Percentiles rank a stretch among this genome's conserved stretches.
Evolutionary conservation across 1,140 invertebrate genomes (phyloP).

Genomic region (Heterodera carotae): DNA sequence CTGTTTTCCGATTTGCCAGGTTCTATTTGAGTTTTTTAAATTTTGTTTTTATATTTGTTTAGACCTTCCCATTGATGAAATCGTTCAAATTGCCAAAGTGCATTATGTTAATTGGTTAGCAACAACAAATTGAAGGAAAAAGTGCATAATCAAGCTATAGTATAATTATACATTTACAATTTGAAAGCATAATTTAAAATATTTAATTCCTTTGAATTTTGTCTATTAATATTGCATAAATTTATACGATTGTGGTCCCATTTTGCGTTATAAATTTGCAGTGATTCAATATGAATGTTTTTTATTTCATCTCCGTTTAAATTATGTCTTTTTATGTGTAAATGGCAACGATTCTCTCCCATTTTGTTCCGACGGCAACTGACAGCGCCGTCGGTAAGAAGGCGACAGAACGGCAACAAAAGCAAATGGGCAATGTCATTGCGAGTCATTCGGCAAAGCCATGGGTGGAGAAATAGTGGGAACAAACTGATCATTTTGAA

Average conservation of each 20-base stretch:
- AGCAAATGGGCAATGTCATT: not conserved
- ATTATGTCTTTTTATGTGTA: too few relatives aligned
- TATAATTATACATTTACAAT: too few relatives aligned
- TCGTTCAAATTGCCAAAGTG: constrained; percentile 29
- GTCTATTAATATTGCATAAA: too few relatives aligned
- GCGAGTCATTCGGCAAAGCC: constrained; percentile 36
- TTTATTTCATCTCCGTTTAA: too few relatives aligned
- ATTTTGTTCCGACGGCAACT: not conserved
- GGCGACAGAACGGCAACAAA: not conserved
- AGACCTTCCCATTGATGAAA: constrained; percentile 41
- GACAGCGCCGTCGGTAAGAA: not conserved
- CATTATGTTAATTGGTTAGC: constrained; percentile 13
- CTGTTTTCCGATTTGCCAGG: constrained; percentile 62
- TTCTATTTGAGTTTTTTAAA: constrained; percentile 21
- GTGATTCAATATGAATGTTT: too few relatives aligned
- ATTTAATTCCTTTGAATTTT: too few relatives aligned
- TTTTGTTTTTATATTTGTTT: constrained; percentile 13
- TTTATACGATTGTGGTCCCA: too few relatives aligned
- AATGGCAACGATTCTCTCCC: constrained; percentile 5
- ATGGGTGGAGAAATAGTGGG: constrained; percentile 67
- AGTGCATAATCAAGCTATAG: too few relatives aligned
- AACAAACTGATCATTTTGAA: constrained; percentile 10
- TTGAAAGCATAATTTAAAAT: too few relatives aligned
- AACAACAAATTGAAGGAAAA: not conserved
- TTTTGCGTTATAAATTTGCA: too few relatives aligned